Evolutionary conservation across 2,888 invertebrate species (phyloP).

Genomic region (Habroteleia sp.): DNA sequence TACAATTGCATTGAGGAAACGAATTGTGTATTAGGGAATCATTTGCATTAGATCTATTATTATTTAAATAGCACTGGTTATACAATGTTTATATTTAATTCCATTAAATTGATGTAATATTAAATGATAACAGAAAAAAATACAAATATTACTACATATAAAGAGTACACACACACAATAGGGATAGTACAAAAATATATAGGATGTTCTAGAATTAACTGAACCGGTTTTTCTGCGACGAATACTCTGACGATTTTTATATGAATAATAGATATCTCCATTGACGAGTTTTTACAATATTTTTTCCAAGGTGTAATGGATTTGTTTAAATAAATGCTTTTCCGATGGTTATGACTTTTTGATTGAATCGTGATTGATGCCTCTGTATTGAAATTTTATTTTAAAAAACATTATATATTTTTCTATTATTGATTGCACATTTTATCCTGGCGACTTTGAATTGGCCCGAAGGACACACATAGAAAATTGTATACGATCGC

Average conservation of each 20-base stretch:
- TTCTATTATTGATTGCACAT: conserved; percentile 21
- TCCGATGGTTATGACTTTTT: conserved; percentile 55
- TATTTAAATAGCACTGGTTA: too few species aligned
- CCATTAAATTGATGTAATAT: too few species aligned
- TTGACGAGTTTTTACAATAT: conserved; percentile 52
- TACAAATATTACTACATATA: too few species aligned
- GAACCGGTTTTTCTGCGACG: conserved; percentile 11
- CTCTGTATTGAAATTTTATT: conserved; percentile 42
- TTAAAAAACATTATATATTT: conserved; percentile 19
- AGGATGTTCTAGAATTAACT: conserved; percentile 37
- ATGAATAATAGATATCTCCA: conserved; percentile 50
- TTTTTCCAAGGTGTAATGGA: conserved; percentile 50
- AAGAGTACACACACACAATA: too few species aligned
- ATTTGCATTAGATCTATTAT: too few species aligned
- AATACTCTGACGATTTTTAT: conserved; percentile 33
- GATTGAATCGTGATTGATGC: conserved; percentile 54
- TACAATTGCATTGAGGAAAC: too few species aligned
- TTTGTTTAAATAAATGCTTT: conserved; percentile 54
- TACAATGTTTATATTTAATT: too few species aligned
- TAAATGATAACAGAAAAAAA: too few species aligned
- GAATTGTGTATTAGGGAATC: too few species aligned
- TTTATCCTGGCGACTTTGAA: conserved; percentile 12
- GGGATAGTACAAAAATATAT: conserved; percentile 20
- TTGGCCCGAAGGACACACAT: conserved; percentile 1
- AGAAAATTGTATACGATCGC: conserved; percentile 1